Percentiles rank a stretch among this genome's conserved stretches.
phyloP scores from a whole-genome alignment of 2,888 invertebrate species.

The Julus scandinavius region DNA sequence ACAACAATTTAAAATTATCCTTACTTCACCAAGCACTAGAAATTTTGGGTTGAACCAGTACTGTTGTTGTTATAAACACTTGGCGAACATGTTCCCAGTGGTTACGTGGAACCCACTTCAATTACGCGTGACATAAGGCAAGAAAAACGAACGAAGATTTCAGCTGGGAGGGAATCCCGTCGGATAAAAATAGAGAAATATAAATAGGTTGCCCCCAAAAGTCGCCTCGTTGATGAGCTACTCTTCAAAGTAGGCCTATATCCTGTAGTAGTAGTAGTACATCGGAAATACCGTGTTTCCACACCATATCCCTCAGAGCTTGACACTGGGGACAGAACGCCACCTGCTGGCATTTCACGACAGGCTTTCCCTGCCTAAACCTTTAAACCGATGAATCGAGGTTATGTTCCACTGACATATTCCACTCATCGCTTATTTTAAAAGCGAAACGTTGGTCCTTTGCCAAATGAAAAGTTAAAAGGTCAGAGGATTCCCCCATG shows the following conservation, averaged over 20 bases:
- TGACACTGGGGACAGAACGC: slow-evolving; percentile 20
- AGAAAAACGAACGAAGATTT: slow-evolving; percentile 8
- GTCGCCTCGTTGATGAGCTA: slow-evolving; percentile 25
- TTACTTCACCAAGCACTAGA: too few species aligned
- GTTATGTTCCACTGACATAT: slow-evolving; percentile 19
- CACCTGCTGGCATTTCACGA: slow-evolving; percentile 8
- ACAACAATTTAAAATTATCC: too few species aligned
- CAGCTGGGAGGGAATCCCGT: background rate
- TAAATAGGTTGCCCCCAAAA: slow-evolving; percentile 30
- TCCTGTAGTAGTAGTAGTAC: background rate
- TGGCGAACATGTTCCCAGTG: background rate
- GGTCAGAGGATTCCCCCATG: slow-evolving; percentile 10
- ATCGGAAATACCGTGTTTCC: slow-evolving; percentile 16
- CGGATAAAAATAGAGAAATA: slow-evolving; percentile 15
- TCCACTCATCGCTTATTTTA: slow-evolving; percentile 33
- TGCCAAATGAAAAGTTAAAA: slow-evolving; percentile 6
- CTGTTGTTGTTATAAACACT: slow-evolving; percentile 13
- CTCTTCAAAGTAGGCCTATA: slow-evolving; percentile 8
- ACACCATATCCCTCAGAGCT: background rate
- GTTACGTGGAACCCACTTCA: background rate
- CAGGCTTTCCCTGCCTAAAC: background rate
- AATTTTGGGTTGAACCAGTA: too few species aligned
- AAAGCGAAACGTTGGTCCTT: slow-evolving; percentile 33
- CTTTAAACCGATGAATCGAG: background rate
- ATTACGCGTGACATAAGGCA: background rate